phyloP scores from a whole-genome alignment of 2,797 vertebrate species.

The Myripristis jacobus region DNA sequence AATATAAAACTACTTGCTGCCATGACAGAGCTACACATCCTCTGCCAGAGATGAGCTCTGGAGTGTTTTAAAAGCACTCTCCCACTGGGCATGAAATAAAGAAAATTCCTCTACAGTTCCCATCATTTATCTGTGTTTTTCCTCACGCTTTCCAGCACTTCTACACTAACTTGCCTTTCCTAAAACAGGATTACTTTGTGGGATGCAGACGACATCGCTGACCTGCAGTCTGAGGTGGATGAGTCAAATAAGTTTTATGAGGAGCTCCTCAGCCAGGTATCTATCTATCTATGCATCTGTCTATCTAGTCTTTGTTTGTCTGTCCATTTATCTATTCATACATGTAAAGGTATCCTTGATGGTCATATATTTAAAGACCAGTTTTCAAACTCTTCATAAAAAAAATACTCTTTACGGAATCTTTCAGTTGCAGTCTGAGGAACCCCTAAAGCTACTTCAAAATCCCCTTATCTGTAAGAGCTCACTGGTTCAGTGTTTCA shows the following conservation, averaged over 20 bases:
- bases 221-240: slow-evolving; percentile 65
- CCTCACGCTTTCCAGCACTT: not conserved
- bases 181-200: slow-evolving; percentile 47
- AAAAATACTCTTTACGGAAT: not conserved
- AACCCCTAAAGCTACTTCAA: not conserved
- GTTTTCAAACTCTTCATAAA: slow-evolving; percentile 2
- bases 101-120: slow-evolving; percentile 14
- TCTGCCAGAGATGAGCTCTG: not conserved
- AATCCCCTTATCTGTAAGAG: not conserved
- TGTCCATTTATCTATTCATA: not conserved
- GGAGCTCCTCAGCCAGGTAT: slow-evolving; percentile 71
- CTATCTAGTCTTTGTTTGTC: not conserved
- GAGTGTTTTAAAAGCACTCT: slow-evolving; percentile 3
- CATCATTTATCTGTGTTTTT: slow-evolving; percentile 6
- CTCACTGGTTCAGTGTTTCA: not conserved
- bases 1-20: not conserved
- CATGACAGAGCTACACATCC: not conserved
- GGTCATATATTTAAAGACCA: too few relatives aligned
- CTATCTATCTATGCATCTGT: not conserved
- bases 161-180: not conserved
- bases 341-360: not conserved
- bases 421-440: not conserved
- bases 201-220: slow-evolving; percentile 54
- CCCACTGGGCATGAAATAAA: slow-evolving; percentile 5
- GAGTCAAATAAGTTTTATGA: slow-evolving; percentile 66